Evolutionary conservation across 2,888 invertebrate genomes (phyloP).

Genomic region (Andrena hattorfiana): DNA sequence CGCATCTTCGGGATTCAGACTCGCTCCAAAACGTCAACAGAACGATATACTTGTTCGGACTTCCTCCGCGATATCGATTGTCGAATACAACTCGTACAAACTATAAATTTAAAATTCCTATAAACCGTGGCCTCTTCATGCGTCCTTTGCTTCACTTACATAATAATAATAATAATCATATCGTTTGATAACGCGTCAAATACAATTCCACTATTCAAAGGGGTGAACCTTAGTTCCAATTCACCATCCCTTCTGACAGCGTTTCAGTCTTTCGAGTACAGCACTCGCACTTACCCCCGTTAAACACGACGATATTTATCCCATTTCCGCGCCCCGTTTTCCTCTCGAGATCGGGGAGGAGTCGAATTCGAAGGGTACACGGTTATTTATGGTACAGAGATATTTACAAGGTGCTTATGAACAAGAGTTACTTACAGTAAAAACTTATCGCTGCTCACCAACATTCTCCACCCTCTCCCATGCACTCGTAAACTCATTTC

Average conservation of each 20-base stretch:
- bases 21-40: slow-evolving; percentile 55
- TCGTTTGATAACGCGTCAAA: slow-evolving; percentile 39
- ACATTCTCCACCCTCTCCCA: slow-evolving; percentile 3
- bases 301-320: not conserved
- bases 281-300: too few species aligned
- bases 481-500: slow-evolving; percentile 3
- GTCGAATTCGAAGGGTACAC: slow-evolving; percentile 59
- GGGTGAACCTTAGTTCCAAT: not conserved
- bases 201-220: slow-evolving; percentile 13
- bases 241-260: too few species aligned
- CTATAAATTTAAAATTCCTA: slow-evolving; percentile 46
- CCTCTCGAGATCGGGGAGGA: slow-evolving; percentile 58
- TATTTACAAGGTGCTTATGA: slow-evolving; percentile 76
- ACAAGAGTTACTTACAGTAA: slow-evolving; percentile 57
- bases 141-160: not conserved
- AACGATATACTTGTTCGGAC: slow-evolving; percentile 51
- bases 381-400: slow-evolving; percentile 74
- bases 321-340: not conserved
- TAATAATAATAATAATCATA: slow-evolving; percentile 29
- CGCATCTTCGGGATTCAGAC: slow-evolving; percentile 51
- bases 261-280: too few species aligned
- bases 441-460: slow-evolving; percentile 39
- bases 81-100: slow-evolving; percentile 36
- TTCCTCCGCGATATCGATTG: slow-evolving; percentile 59
- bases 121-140: slow-evolving; percentile 2